Base-by-base conservation (phyloP, 2,888 invertebrate genomes). In the Dasysyrphus albostriatus region DNA sequence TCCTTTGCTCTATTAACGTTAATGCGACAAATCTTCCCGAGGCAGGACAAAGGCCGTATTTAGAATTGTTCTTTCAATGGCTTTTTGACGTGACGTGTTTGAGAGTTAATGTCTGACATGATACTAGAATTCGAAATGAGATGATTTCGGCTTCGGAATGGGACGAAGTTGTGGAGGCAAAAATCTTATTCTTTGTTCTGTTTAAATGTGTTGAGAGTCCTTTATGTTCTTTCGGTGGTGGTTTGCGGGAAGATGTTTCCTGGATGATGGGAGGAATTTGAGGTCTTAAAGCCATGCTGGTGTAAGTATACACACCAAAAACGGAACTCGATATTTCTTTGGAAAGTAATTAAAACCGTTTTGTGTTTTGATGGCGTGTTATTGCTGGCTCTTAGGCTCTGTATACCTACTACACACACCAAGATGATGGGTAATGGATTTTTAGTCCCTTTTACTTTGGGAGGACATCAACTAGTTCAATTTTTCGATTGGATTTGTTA, bases 91-190 rank as follows among this genome's bases (percentile, higher is more conserved):
- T 87, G 87, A 87, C 67, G 67, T 77, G 72, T 58, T 87, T 70
- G 77, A 78, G 75, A 87, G 83, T 83, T 74, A 87, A 82, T 78
- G 77, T 59, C 59, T 74, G 83, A 83, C 77, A 87, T 87, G 82
- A 65, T 75, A 59, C 78, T 70, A 78, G 87, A 87, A 87, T 87
- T 70, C 74, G 49, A 87, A 87, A 87, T 87, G 82, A 87, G 87
- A 67, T 39, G 32, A 47, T n/a, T 5, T 49, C 34, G 24, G 9
- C n/a, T 12, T 12, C 3, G 37, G 12, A 12, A 10, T 12, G 39
- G 63, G 69, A 54, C 32, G 10, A 42, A n/a, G 65, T 16, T 51
- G 24, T 16, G 34, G 54, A 24, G 56, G 49, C 42, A 61, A 47
- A 54, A 59, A 73, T 78, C 56, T 37, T 10, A 29, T 67, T 34